phyloP scores from a whole-genome alignment of 2,888 invertebrate genomes.

The Dendrolimus houi region DNA sequence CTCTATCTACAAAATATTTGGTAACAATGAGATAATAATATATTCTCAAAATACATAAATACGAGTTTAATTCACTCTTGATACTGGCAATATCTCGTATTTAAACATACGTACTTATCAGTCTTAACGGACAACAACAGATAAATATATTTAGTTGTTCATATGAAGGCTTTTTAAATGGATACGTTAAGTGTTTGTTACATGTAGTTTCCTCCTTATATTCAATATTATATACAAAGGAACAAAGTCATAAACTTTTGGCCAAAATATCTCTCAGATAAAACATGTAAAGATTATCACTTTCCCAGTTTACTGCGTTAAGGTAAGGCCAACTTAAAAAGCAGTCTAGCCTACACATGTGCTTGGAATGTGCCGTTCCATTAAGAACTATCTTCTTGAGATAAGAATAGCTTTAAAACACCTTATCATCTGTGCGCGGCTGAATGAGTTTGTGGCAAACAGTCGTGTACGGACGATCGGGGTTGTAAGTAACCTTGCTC shows the following conservation, averaged over 20 bases:
- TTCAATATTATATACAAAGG: conserved; percentile 37
- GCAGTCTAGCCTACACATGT: conserved; percentile 61
- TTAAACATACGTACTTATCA: conserved; percentile 55
- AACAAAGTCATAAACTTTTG: conserved; percentile 45
- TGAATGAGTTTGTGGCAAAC: conserved; percentile 69
- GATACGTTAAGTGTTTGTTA: conserved; percentile 37
- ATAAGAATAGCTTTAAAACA: conserved; percentile 46
- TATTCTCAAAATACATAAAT: conserved; percentile 63
- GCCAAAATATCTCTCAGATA: conserved; percentile 42
- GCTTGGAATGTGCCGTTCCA: conserved; percentile 69
- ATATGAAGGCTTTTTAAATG: conserved; percentile 41
- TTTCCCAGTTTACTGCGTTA: conserved; percentile 33
- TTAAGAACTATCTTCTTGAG: conserved; percentile 59
- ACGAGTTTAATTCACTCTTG: conserved; percentile 40
- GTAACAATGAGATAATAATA: conserved; percentile 73
- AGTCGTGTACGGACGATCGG: conserved; percentile 67
- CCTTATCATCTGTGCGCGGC: conserved; percentile 65
- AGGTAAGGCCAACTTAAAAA: conserved; percentile 55
- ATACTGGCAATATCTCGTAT: conserved; percentile 57
- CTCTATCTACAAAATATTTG: conserved; percentile 70
- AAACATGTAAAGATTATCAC: conserved; percentile 46
- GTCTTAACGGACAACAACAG: conserved; percentile 58
- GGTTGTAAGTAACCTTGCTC: conserved; percentile 74
- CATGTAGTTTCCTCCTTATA: conserved; percentile 48
- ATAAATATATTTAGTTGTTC: conserved; percentile 25